A percentile compares a stretch with the other conserved stretches of the same genome.
phyloP scores from a whole-genome alignment of 2,113 vertebrate genomes.

The Oreochromis niloticus region DNA sequence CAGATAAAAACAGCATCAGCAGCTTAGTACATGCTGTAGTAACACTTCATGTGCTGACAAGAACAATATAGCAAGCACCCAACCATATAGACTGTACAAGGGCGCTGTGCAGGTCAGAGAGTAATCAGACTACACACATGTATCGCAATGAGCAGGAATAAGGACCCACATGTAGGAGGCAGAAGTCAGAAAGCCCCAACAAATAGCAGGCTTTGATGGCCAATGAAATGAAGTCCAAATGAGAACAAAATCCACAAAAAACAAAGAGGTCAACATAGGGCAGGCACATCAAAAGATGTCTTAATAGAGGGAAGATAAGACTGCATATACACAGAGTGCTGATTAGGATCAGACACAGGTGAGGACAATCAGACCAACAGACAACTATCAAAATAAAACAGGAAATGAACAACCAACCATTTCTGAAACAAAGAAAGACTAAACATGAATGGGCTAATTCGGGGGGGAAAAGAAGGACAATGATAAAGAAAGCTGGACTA shows the following conservation, averaged over 20 bases:
- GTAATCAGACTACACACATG: not conserved
- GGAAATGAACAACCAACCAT: not conserved
- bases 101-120: not conserved
- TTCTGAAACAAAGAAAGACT: not conserved
- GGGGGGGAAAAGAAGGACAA: not conserved
- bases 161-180: not conserved
- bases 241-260: not conserved
- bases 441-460: not conserved
- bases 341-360: not conserved
- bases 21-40: not conserved
- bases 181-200: not conserved
- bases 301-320: accelerated
- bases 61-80: not conserved
- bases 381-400: not conserved
- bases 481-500: not conserved
- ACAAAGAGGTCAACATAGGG: accelerated
- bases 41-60: not conserved
- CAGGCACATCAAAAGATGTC: not conserved
- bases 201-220: not conserved
- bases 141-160: not conserved
- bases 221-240: not conserved
- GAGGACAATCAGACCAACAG: not conserved
- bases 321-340: not conserved
- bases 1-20: not conserved
- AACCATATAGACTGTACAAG: not conserved